Evolutionary conservation across 2,113 vertebrate species (phyloP), one percentile per base, ranked within the genome.

Genomic region (Centrocercus urophasianus): DNA sequence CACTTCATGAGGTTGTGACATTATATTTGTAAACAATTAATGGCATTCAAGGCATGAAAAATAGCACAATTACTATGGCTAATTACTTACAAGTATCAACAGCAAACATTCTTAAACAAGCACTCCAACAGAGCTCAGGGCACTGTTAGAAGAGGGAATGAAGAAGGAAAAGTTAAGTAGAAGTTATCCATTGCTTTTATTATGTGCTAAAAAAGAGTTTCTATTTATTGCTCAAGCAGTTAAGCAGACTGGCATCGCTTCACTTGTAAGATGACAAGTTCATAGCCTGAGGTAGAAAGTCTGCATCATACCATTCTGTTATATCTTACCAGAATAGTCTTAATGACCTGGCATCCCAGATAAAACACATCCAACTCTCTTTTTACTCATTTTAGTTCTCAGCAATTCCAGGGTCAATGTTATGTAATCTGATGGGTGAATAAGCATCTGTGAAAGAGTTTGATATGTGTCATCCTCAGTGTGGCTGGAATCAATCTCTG

Each of bases 401-500:
- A 91, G 83, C 94, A 89, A 24, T 93, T 59, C 81, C 10, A 18
- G 78, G 92, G 91, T 97, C 91, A 94, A 42, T 1, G 0, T 95
- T 96, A 74, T 52, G 22, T 82, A 92, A 96, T 89, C 83, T 67
- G 75, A 83, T 69, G 93, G 95, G 91, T 97, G 96, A 96, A 88
- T 69, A 92, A 95, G 95, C 96, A 96, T 97, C 75, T 93, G 73
- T 77, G 94, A 96, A 97, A 61, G 78, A 92, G 72, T 88, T 93
- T 95, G 93, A 95, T 79, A 48, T n/a, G 32, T 97, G 97, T 96
- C 96, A 94, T 84, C 64, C 73, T 88, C 11, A 4, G 15, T 63
- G 59, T 34, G 75, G 38, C 88, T 95, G 76, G 94, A 94, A 91
- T 96, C 95, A 94, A 83, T 91, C 80, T 97, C 82, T 86, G 90